Evolutionary conservation across 2,888 invertebrate genomes (phyloP).

Genomic region (Metalampra italica): DNA sequence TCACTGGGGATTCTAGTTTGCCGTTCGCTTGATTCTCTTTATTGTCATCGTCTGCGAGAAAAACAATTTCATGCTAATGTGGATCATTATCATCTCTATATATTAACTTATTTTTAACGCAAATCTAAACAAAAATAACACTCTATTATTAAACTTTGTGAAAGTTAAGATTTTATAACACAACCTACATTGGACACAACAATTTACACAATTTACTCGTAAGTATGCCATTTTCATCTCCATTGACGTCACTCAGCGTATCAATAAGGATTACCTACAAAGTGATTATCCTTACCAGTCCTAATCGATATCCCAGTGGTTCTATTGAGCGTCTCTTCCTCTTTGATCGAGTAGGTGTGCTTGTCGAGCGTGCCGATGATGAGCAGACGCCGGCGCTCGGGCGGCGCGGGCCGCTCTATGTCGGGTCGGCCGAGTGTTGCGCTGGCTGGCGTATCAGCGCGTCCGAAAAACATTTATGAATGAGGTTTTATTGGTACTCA

Average conservation of each 20-base stretch:
- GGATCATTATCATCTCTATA: not conserved
- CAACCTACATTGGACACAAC: no score
- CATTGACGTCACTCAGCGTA: no score
- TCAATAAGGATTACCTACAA: conserved; percentile 57
- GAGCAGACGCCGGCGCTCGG: conserved; percentile 43
- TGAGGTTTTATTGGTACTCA: not conserved
- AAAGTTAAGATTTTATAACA: no score
- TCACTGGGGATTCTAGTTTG: conserved; percentile 67
- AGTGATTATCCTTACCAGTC: conserved; percentile 72
- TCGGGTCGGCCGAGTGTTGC: conserved; percentile 57
- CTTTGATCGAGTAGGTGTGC: conserved; percentile 64
- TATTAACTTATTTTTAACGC: not conserved
- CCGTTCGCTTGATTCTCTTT: conserved; percentile 74
- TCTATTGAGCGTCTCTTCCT: conserved; percentile 62
- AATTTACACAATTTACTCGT: no score
- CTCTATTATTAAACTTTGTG: no score
- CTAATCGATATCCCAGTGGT: conserved; percentile 59
- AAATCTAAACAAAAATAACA: no score
- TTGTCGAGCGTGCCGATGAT: conserved; percentile 42
- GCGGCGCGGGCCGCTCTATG: conserved; percentile 58
- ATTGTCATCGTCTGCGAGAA: conserved; percentile 62
- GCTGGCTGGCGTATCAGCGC: conserved; percentile 76
- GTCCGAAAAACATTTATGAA: conserved; percentile 25
- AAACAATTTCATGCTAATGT: not conserved
- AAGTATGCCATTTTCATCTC: no score